Evolutionary conservation across 2,113 vertebrate genomes (phyloP), one percentile per base, ranked within the genome.

Genomic region (Oceanodroma tethys): DNA sequence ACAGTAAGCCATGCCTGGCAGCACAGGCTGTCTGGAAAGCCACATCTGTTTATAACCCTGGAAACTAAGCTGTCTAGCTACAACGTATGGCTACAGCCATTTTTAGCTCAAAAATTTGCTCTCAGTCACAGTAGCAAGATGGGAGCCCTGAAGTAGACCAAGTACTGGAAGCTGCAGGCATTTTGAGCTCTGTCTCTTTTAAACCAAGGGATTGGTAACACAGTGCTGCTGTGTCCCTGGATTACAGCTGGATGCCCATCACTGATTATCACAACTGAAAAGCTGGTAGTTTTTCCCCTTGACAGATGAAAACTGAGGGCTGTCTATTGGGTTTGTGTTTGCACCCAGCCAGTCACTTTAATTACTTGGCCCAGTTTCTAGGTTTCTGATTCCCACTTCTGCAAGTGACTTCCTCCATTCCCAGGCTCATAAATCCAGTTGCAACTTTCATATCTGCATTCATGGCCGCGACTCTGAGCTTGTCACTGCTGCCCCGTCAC

Each of bases 321-420:
- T 96, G 78, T 29, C 87, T 87, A 1, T 63, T 91, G 48, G 53
- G 45, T 93, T 90, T 68, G 58, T 75, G 74, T 68, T 82, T 88
- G 74, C 67, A 75, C 36, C 76, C 93, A 78, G 55, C 82, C 87
- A 75, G 86, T 81, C 4, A 0, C 90, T 80, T 80, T 94, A 68
- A 93, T 93, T 88, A 80, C 73, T 45, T 88, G 81, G 95, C 93
- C 92, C 90, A 29, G 1, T 91, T 90, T 95, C 56, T 73, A 90
- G 42, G n/a, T 87, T 96, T 94, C 60, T 5, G 27, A 73, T 76
- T 88, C 81, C 95, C 74, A 93, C 92, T 97, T 96, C 91, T 96
- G 87, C 95, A 94, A 95, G 62, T 11, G 29, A 96, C 93, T 96
- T 97, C 96, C 96, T 86, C 93, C 25, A 2, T 94, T 93, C 96